Base-by-base conservation (phyloP, 92 coral and sea anemone genomes). In the Metridium senile region DNA sequence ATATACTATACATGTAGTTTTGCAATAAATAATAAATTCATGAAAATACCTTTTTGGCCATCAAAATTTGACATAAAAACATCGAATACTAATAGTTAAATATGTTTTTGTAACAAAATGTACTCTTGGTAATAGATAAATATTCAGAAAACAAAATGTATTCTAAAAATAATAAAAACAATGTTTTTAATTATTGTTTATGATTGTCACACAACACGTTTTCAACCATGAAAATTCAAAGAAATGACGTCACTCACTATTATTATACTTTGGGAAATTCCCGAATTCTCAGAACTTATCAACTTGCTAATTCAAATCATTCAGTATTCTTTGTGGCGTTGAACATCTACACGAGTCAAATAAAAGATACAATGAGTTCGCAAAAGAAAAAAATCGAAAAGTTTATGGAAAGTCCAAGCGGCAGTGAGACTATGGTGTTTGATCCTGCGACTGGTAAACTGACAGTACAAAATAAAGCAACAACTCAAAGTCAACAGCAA, bases 401-500 rank as follows among this genome's bases (percentile, higher is more conserved):
- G 1, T 58, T 54, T 11, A 73, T 73, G 78, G 78, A 73, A 28
- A 73, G n/a, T 0, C 78, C 78, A 47, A 58, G n/a, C n/a, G 59
- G n/a, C 27, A 33, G 30, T 27, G 78, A 73, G 52, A 35, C 67
- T 19, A 73, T 73, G 78, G 65, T 73, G 66, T 93, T 93, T 30
- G 92, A 93, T 75, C 98, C 96, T 2, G 65, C 69, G 1, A 90
- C 93, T 22, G 98, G 98, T 4, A 93, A 87, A 70, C 85, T 93
- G 31, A 82, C 77, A 67, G 89, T 89, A 9, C 78, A 71, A 17
- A 73, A 79, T 10, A 59, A 74, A 52, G 71, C 66, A 23, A 76
- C 59, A 13, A 84, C 85, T 0, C 76, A 66, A 27, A 77, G 77
- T 2, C 62, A 70, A 25, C 69, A 62, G 51, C 58, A 34, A 57